Evolutionary conservation across 2,113 vertebrate genomes (phyloP), one percentile per base, ranked within the genome.

Genomic region (Bos indicus): DNA sequence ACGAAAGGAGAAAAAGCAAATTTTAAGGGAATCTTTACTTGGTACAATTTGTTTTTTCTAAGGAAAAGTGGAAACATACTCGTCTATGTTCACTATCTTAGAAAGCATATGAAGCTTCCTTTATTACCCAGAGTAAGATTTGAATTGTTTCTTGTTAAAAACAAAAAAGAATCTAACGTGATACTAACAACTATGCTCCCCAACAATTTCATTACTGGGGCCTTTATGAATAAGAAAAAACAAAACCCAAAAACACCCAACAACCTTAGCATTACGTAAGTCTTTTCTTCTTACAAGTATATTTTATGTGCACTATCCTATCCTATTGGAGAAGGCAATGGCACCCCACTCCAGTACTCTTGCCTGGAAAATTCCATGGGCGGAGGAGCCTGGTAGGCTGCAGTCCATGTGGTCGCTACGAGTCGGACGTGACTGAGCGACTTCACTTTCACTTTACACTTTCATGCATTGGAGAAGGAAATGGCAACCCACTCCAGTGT

Each of bases 61-160:
- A 95, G 54, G 36, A 71, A 95, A 93, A 90, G 23, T 40, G 5
- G 11, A 30, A 91, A 30, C 43, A 52, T 21, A 90, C 19, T 14
- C 84, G 26, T 14, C 60, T 40, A 40, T 33, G 33, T 9, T 71
- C 46, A 95, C 30, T 40, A 93, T 48, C 67, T 95, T 67, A 91
- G 62, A 74, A 96, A 90, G 26, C 12, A 16, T 43, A 28, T 40
- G 21, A 95, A 74, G 17, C 3, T 85, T 33, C 71, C 16, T 86
- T 97, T 23, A 67, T n/a, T 4, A 77, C 77, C n/a, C 11, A 91
- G 56, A 87, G 4, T n/a, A 71, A 36, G 33, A 89, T 54, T 6
- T 93, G 19, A 97, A 95, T 60, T 28, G 81, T 92, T 86, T 94
- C 51, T 92, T 85, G 16, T 84, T 74, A 78, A 91, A 86, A 87